Base-by-base conservation (phyloP, 2,888 invertebrate species). In the Epinotia demarniana region DNA sequence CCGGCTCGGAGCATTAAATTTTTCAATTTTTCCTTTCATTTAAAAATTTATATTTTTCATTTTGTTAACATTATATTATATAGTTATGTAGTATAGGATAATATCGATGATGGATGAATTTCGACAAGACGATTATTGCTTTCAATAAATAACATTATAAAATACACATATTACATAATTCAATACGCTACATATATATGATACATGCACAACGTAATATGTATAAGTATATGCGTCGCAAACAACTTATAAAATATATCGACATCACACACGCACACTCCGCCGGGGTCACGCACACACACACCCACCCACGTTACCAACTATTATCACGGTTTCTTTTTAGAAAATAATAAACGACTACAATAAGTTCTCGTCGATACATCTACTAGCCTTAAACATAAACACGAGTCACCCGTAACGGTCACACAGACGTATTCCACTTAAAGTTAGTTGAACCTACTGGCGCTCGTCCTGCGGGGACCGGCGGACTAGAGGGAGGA, bases 271-370 rank as follows among this genome's bases (percentile, higher is more conserved):
- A 87, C 86, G 80, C 90, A 87, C 79, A 83, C 91, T 88, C 84
- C 86, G 90, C 92, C 57, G 57, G 57, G 39, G 67, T 61, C 61
- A 88, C 88, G 83, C 90, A 86, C 86, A 80, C 89, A 87, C 79
- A 83, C 91, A 89, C 82, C 86, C 90, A 84, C 85, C 84, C 86
- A 90, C 92, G 92, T 94, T 93, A 87, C 87, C 85, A 92, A 90
- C 94, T 94, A 94, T 91, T 94, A 94, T 94, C 94, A 94, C 94
- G 91, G 93, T 92, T 93, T 89, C 81, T 89, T 89, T 91, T 87
- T 88, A 87, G 88, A 90, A 89, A 91, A 90, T 70, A 69, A 74
- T 72, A 87, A 90, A 88, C 83, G 87, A 91, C 87, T 86, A 91
- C 86, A 89, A 87, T 88, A 87, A 87, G 89, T 89, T 88, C 87